Conservation (phyloP, 2,888 invertebrate genomes). For the Drosophila ezoana region DNA sequence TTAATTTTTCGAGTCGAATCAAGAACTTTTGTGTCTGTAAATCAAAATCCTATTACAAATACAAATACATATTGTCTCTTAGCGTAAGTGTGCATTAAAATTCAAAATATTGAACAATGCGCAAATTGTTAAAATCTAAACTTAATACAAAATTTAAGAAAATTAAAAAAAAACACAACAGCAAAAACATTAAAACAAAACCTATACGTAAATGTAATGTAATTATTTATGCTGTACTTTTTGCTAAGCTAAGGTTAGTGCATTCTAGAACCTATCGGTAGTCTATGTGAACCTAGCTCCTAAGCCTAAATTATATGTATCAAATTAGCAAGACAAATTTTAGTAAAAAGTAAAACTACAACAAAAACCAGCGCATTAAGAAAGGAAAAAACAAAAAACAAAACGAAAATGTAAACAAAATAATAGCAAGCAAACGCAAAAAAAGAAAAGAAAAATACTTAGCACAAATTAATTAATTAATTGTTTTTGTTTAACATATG, state of each 20-base stretch:
- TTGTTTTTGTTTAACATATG: conserved; percentile 48
- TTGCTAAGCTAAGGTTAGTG: conserved; percentile 84
- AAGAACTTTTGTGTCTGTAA: conserved; percentile 43
- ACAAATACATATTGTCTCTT: conserved; percentile 48
- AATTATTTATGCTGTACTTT: conserved; percentile 78
- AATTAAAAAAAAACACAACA: conserved; percentile 5
- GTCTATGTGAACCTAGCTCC: conserved; percentile 70
- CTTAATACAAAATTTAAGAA: conserved; percentile 20
- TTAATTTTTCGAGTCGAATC: conserved; percentile 36
- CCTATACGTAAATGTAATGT: conserved; percentile 64
- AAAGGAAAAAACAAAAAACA: conserved; percentile 19
- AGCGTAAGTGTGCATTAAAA: conserved; percentile 43
- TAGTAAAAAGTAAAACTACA: conserved; percentile 63
- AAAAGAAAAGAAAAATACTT: conserved; percentile 49
- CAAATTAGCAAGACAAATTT: conserved; percentile 77
- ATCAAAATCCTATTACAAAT: conserved; percentile 29
- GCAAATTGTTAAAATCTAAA: conserved; percentile 64
- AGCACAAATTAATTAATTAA: conserved; percentile 75
- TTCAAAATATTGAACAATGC: conserved; percentile 38
- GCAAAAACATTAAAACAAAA: neutral
- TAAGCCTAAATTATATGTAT: conserved; percentile 76
- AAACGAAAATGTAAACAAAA: conserved; percentile 15
- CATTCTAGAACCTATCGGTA: conserved; percentile 81
- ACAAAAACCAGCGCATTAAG: conserved; percentile 33
- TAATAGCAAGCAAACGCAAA: conserved; percentile 34